Evolutionary conservation across 2,797 vertebrate species (phyloP), one percentile per base, ranked within the genome.

Genomic region (Bradypodion ventrale): DNA sequence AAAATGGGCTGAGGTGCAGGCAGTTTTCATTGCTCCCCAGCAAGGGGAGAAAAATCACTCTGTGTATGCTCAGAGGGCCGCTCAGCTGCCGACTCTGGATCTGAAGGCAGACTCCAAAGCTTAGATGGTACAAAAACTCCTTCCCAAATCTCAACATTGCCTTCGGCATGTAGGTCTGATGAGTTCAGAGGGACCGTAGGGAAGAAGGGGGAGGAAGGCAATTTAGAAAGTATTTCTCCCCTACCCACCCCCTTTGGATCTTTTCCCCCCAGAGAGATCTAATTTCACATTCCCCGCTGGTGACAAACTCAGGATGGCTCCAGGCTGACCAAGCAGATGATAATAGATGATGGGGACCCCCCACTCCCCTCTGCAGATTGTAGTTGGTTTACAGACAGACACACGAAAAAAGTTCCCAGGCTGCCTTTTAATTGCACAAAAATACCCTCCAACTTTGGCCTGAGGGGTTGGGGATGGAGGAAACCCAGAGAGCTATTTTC

Each of bases 261-360:
- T n/a, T 63, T 13, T 65, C 65, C 29, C 12, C 32, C 13, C 32
- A 37, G 13, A 12, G 62, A 63, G 63, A 25, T 75, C 83, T 35
- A 5, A 70, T 80, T 85, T 65, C 70, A 35, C 49, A 80, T 80
- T 85, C 70, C 8, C 32, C 2, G 7, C 0, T 5, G 12, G 32
- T 75, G 78, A 85, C 62, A 52, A 35, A 63, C 62, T 60, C 62
- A 7, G 70, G 35, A 15, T 75, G 78, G 21, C 78, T 85, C n/a
- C 25, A 4, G 59, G 62, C 49, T 85, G 83, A 80, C 37, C 69
- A 29, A 29, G 40, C 7, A 1, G 83, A 60, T 68, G 46, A 80
- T 62, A 75, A 75, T 59, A 80, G 35, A 19, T 35, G 27, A 42
- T 19, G 19, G 69, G 60, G 12, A n/a, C n/a, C n/a, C n/a, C n/a